These are phyloP conservation scores for Psilopogon haemacephalus DNA, from an alignment of 2,113 vertebrate genomes.

Conservation along the genomic window DNA sequence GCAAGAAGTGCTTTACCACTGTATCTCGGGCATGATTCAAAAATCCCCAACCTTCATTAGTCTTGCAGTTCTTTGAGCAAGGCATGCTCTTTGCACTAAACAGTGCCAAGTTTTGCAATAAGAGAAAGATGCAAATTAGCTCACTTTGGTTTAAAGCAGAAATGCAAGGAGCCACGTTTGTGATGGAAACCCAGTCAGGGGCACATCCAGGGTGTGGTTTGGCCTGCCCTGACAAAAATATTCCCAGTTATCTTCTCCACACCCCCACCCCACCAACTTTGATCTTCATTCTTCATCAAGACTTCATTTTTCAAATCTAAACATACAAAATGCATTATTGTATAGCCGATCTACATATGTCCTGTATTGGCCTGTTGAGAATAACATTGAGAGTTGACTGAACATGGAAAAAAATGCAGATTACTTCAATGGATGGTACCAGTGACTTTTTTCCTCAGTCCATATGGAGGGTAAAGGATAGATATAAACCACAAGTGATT, in stretches of 20 bases:
- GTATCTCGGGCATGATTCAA: background rate
- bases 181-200: slow-evolving; percentile 27
- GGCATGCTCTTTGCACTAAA: background rate
- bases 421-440: background rate
- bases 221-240: slow-evolving; percentile 23
- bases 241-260: background rate
- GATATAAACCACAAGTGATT: slow-evolving; percentile 5
- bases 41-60: background rate
- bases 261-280: accelerated
- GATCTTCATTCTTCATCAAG: slow-evolving; percentile 13
- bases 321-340: slow-evolving; percentile 1
- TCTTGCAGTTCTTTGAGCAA: background rate
- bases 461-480: background rate
- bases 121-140: slow-evolving; percentile 38
- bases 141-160: slow-evolving; percentile 5
- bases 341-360: slow-evolving; percentile 17
- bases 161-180: slow-evolving; percentile 6
- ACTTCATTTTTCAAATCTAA: slow-evolving; percentile 50
- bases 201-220: background rate
- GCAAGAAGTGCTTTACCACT: background rate
- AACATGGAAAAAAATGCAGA: slow-evolving; percentile 8
- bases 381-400: background rate
- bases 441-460: background rate
- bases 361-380: slow-evolving; percentile 44
- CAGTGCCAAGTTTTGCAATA: slow-evolving; percentile 33